These are phyloP conservation scores for Typhlichthys subterraneus DNA, from an alignment of 2,797 vertebrate species.

Conservation along the genomic window DNA sequence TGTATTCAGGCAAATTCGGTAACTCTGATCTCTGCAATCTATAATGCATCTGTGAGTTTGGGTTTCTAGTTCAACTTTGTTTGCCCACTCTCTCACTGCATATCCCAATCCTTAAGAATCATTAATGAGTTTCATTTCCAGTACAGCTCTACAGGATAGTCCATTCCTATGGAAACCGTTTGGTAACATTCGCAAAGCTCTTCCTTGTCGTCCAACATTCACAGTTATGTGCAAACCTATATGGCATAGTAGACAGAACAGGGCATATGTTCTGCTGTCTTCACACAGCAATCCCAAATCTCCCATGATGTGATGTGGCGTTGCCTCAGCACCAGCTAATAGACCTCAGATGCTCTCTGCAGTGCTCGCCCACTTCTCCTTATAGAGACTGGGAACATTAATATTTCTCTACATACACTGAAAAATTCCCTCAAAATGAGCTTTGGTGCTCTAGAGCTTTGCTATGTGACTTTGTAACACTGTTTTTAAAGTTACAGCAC, in stretches of 20 bases:
- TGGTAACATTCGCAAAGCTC: not conserved
- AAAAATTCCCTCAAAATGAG: slow-evolving; percentile 16
- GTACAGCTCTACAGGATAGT: not conserved
- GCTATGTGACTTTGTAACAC: not conserved
- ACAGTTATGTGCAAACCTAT: slow-evolving; percentile 20
- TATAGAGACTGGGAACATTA: slow-evolving; percentile 13
- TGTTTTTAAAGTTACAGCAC: not conserved
- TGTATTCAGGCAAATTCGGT: not conserved
- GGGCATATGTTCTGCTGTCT: slow-evolving; percentile 24
- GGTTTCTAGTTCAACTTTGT: slow-evolving; percentile 7
- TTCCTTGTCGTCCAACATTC: slow-evolving; percentile 9
- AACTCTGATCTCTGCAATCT: slow-evolving; percentile 11
- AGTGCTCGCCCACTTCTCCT: not conserved
- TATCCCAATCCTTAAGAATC: slow-evolving; percentile 2
- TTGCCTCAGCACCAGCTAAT: slow-evolving; percentile 26
- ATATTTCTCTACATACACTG: slow-evolving; percentile 27
- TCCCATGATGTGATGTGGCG: slow-evolving; percentile 32
- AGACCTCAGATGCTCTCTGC: slow-evolving; percentile 3
- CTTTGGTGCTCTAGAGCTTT: slow-evolving; percentile 5
- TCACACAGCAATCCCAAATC: slow-evolving; percentile 33
- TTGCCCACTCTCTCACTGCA: not conserved
- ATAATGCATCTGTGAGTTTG: slow-evolving; percentile 18
- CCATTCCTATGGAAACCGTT: not conserved
- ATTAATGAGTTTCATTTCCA: slow-evolving; percentile 21
- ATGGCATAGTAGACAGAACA: slow-evolving; percentile 22